These are phyloP conservation scores for Agapornis roseicollis DNA, from an alignment of 2,113 vertebrate genomes.

Conservation along the genomic window DNA sequence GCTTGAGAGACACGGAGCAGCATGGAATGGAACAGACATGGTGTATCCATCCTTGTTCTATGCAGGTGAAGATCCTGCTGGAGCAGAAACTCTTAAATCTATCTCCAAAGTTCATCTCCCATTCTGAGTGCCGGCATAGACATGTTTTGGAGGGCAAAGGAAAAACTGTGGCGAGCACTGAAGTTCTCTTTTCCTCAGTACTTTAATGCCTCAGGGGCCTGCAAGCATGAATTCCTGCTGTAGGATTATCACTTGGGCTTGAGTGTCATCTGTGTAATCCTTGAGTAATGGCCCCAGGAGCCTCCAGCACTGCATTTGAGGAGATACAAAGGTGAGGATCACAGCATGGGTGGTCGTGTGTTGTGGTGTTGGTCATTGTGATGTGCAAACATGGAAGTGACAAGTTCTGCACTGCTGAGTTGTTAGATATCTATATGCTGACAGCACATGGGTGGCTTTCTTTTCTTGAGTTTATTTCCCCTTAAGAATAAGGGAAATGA, in stretches of 20 bases:
- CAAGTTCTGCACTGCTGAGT: not conserved
- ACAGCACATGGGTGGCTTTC: not conserved
- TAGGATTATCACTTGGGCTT: not conserved
- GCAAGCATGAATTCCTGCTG: not conserved
- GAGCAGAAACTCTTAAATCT: not conserved
- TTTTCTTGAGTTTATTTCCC: not conserved
- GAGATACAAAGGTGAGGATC: not conserved
- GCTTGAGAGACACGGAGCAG: accelerated
- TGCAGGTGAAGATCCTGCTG: not conserved
- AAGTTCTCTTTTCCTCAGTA: not conserved
- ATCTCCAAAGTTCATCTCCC: not conserved
- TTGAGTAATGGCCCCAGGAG: not conserved
- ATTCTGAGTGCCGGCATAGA: not conserved
- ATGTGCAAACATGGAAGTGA: not conserved
- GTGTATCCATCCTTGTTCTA: not conserved
- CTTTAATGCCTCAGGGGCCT: not conserved
- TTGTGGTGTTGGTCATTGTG: not conserved
- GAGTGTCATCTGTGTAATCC: too few species aligned
- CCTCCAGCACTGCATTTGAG: accelerated
- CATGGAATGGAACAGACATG: accelerated
- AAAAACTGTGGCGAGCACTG: not conserved
- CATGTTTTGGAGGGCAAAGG: not conserved
- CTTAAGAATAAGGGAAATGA: not conserved
- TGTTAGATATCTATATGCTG: accelerated
- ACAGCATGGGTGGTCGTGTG: accelerated